phyloP scores from a whole-genome alignment of 64 coral and sea anemone genomes.

The Pachyseris speciosa region DNA sequence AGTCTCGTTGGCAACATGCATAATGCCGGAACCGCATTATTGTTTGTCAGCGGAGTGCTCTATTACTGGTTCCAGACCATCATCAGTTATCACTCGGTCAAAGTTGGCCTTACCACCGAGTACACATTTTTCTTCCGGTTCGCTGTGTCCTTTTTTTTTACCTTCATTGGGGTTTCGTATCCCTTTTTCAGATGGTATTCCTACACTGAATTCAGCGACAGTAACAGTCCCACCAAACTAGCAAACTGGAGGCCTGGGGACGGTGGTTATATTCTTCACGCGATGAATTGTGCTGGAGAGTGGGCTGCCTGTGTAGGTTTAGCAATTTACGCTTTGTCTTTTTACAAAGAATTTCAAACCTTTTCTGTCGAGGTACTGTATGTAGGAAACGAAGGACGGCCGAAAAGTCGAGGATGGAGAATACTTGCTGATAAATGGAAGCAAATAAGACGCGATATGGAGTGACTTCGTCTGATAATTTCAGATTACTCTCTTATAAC shows the following conservation, averaged over 20 bases:
- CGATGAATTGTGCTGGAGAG: constrained; percentile 55
- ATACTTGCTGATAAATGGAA: too few relatives aligned
- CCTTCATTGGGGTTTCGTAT: constrained; percentile 35
- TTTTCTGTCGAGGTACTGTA: too few relatives aligned
- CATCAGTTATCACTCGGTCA: constrained; percentile 53
- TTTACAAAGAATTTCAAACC: too few relatives aligned
- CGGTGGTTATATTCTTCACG: constrained; percentile 32
- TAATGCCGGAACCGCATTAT: constrained; percentile 45
- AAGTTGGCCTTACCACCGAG: constrained; percentile 48
- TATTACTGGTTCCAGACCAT: constrained; percentile 82
- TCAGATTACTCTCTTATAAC: too few relatives aligned
- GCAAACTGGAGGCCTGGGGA: constrained; percentile 1
- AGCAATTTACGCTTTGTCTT: too few relatives aligned
- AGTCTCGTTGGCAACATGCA: constrained; percentile 14
- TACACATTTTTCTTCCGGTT: constrained; percentile 63
- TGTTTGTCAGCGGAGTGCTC: constrained; percentile 55
- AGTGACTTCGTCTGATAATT: too few relatives aligned
- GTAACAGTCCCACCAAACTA: not conserved
- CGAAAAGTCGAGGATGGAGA: too few relatives aligned
- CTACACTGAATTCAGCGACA: constrained; percentile 1
- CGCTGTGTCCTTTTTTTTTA: constrained; percentile 30
- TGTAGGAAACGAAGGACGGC: too few relatives aligned
- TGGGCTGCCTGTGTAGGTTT: constrained; percentile 54
- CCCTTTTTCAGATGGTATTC: constrained; percentile 43
- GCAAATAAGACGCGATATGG: too few relatives aligned